phyloP scores from a whole-genome alignment of 2,888 invertebrate genomes.

The Melieria omissa region DNA sequence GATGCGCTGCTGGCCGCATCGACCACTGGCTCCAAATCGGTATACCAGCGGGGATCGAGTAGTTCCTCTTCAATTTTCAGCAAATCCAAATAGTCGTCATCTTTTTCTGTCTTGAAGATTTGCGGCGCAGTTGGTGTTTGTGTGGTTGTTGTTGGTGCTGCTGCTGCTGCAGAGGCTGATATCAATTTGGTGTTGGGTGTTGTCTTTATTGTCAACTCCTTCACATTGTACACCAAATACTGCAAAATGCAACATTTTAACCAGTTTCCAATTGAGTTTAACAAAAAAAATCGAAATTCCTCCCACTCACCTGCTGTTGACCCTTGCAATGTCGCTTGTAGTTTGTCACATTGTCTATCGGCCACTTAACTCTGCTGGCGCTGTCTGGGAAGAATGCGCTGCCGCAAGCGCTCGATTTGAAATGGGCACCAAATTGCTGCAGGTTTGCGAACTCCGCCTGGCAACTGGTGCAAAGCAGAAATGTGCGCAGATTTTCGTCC shows the following conservation, averaged over 20 bases:
- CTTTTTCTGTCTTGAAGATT: neutral
- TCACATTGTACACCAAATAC: conserved; percentile 54
- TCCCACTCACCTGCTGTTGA: too few relatives aligned
- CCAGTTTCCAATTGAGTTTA: too few relatives aligned
- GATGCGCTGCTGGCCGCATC: neutral
- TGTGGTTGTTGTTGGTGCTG: neutral
- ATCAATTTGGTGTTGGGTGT: neutral
- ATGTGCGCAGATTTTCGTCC: conserved; percentile 52
- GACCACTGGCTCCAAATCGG: conserved; percentile 37
- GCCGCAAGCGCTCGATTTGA: conserved; percentile 46
- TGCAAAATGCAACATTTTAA: conserved; percentile 26
- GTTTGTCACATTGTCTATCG: too few relatives aligned
- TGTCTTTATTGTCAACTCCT: conserved; percentile 46
- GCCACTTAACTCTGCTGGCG: too few relatives aligned
- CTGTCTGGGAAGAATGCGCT: too few relatives aligned
- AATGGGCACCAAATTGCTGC: conserved; percentile 51
- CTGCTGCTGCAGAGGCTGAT: conserved; percentile 2
- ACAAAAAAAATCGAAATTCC: too few relatives aligned
- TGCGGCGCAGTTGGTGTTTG: neutral
- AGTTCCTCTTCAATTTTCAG: conserved; percentile 54
- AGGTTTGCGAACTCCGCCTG: conserved; percentile 48
- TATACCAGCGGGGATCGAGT: conserved; percentile 60
- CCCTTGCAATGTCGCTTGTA: too few relatives aligned
- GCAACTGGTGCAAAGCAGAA: conserved; percentile 54
- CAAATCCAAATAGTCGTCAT: conserved; percentile 49